Conservation (phyloP, 2,888 invertebrate genomes). For the Leucania comma region DNA sequence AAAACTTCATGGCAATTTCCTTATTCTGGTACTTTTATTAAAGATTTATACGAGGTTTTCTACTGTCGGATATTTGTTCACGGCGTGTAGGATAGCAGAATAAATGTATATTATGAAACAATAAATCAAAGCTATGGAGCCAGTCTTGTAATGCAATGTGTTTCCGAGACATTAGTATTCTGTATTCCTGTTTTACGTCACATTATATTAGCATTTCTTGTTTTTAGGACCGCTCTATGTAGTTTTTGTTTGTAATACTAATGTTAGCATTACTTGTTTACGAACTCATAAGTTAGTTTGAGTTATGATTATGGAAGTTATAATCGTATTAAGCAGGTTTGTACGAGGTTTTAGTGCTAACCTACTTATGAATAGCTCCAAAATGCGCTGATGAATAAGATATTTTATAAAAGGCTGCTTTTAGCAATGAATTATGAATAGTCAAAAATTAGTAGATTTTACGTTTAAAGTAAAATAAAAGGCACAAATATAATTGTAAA, state of each 20-base stretch:
- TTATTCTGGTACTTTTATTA: slow-evolving; percentile 64
- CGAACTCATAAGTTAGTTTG: slow-evolving; percentile 3
- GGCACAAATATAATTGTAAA: slow-evolving; percentile 18
- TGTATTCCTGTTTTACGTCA: slow-evolving; percentile 58
- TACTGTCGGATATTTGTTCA: slow-evolving; percentile 72
- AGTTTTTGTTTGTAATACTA: slow-evolving; percentile 44
- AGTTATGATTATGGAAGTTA: slow-evolving; percentile 26
- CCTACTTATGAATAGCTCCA: neutral
- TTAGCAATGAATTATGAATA: no score
- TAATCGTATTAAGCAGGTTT: slow-evolving; percentile 2
- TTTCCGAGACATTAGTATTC: slow-evolving; percentile 65
- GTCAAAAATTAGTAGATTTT: neutral
- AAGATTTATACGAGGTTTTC: slow-evolving; percentile 71
- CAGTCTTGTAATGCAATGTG: slow-evolving; percentile 61
- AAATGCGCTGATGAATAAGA: neutral
- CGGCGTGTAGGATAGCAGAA: slow-evolving; percentile 66
- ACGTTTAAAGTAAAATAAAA: slow-evolving; percentile 9
- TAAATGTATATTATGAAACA: slow-evolving; percentile 65
- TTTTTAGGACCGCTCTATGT: slow-evolving; percentile 51
- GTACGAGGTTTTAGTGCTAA: slow-evolving; percentile 3
- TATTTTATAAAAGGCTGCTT: no score
- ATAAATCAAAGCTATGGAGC: slow-evolving; percentile 66
- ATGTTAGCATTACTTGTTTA: slow-evolving; percentile 28
- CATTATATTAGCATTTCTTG: slow-evolving; percentile 60
- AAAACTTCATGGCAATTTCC: slow-evolving; percentile 63